A percentile compares a stretch with the other conserved stretches of the same genome.
Conservation (phyloP, 2,113 vertebrate genomes). For the Willisornis vidua region DNA sequence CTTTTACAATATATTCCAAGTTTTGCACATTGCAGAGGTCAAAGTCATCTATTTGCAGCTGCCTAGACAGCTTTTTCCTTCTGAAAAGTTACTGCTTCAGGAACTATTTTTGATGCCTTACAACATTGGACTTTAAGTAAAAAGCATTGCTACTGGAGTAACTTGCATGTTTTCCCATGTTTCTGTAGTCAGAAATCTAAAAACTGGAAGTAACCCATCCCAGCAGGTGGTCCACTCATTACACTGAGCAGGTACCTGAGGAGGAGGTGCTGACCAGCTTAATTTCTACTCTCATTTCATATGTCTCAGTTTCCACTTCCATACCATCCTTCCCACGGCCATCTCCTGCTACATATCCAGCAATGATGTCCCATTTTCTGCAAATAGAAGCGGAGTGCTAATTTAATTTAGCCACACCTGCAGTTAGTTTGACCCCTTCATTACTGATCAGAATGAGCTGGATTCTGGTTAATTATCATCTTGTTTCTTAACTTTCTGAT, state of each 20-base stretch:
- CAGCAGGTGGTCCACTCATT: background rate
- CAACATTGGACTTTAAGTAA: fast-evolving
- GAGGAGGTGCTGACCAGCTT: background rate
- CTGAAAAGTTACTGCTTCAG: background rate
- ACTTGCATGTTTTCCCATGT: background rate
- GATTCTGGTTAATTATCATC: background rate
- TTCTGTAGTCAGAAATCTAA: background rate
- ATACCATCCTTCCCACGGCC: background rate
- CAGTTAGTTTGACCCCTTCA: background rate
- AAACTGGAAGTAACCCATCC: background rate
- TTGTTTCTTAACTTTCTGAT: background rate
- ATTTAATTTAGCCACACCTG: background rate
- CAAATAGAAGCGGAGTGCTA: background rate
- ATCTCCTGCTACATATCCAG: background rate
- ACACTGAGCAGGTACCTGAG: background rate
- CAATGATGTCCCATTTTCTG: background rate
- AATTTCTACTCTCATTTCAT: background rate
- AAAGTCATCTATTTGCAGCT: background rate
- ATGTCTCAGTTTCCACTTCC: background rate
- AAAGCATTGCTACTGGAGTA: background rate
- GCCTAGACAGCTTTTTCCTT: background rate
- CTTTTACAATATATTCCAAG: background rate
- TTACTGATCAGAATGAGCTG: background rate
- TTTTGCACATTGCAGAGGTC: background rate
- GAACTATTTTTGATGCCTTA: background rate